Conservation (phyloP, 2,113 vertebrate species). For the Pampusana beccarii region DNA sequence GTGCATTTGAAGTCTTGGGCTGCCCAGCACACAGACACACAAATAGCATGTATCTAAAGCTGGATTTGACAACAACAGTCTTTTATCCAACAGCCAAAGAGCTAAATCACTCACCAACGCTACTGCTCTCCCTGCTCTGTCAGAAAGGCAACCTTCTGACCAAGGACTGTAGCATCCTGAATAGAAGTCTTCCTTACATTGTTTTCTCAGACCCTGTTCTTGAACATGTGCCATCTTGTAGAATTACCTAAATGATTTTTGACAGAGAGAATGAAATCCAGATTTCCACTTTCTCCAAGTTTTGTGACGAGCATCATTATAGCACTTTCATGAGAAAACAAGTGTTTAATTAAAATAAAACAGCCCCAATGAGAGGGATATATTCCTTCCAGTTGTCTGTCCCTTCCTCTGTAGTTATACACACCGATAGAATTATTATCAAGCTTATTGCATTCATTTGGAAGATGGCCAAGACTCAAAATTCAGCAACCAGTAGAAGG, state of each 20-base stretch:
- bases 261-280: not conserved
- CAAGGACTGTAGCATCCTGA: not conserved
- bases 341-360: not conserved
- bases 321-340: not conserved
- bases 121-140: not conserved
- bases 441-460: not conserved
- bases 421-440: not conserved
- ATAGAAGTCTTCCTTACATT: not conserved
- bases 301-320: not conserved
- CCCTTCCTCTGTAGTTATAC: not conserved
- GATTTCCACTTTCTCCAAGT: not conserved
- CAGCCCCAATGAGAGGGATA: not conserved
- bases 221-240: not conserved
- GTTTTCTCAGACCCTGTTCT: not conserved
- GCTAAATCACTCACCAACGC: not conserved
- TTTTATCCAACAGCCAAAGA: not conserved
- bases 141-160: not conserved
- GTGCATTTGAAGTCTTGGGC: not conserved
- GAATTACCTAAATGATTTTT: not conserved
- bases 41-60: not conserved
- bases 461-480: not conserved
- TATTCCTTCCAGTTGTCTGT: not conserved
- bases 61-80: not conserved
- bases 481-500: not conserved
- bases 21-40: not conserved